Evolutionary conservation across 2,888 invertebrate species (phyloP), one percentile per base, ranked within the genome.

Genomic region (Tenodera sinensis): DNA sequence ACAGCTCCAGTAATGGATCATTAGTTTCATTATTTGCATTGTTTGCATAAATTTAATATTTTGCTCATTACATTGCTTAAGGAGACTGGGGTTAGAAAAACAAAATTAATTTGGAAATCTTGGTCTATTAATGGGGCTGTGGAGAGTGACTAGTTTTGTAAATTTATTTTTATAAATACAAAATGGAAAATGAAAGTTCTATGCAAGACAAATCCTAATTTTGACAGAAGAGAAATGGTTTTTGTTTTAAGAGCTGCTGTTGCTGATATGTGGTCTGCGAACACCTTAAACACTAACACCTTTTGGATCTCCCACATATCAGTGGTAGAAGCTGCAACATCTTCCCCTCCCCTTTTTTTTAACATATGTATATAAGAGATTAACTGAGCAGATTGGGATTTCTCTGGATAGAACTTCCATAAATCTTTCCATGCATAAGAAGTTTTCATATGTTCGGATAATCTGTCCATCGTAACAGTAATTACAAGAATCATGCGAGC

Each of bases 61-160:
- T 85, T 85, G 85, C 85, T 85, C 85, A 85, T 71, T 28, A 6
- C 28, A 71, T 34, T 27, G n/a, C 85, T 54, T 20, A 15, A 86
- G 86, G 28, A 85, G 27, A 54, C n/a, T 47, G 28, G 28, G 27
- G 20, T 54, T 54, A 54, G 20, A 20, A 54, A 54, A 71, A 42
- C 42, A 42, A 71, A 25, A 81, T 28, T 81, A 30, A 14, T 30
- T 83, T 82, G 83, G 83, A 87, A 87, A 86, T 83, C 84, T 28
- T 85, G 85, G 88, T 90, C 88, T 84, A 54, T 88, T 90, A 85
- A 71, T 90, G 85, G 89, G 71, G 88, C 85, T 54, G 89, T 89
- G 90, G 82, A 90, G 88, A 91, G 89, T 84, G 88, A 88, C 89
- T 91, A 91, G 90, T 91, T 90, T 90, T 90, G 90, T 91, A 91